Percentiles rank a stretch among this genome's conserved stretches.
phyloP scores from a whole-genome alignment of 1,140 invertebrate genomes.

The Rhyacophila brunnea region DNA sequence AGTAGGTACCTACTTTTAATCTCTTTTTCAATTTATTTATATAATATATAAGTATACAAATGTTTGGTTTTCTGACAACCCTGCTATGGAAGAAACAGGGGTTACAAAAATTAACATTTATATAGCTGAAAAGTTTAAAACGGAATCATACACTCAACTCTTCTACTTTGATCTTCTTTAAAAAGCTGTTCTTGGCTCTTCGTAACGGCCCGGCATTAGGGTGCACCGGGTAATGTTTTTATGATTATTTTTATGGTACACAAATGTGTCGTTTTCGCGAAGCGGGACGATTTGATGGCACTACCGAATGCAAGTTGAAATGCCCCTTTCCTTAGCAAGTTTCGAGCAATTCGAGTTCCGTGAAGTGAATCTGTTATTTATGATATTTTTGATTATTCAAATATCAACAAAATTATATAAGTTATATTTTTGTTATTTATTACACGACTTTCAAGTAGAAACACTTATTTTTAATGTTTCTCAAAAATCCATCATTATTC shows the following conservation, averaged over 20 bases:
- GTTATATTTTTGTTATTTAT: too few relatives aligned
- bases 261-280: constrained; percentile 30
- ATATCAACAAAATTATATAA: too few relatives aligned
- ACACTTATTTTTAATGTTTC: too few relatives aligned
- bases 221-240: constrained; percentile 32
- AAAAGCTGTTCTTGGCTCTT: constrained; percentile 17
- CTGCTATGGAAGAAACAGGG: constrained; percentile 2
- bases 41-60: too few relatives aligned
- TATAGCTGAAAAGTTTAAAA: constrained; percentile 27
- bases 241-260: constrained; percentile 37
- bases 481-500: too few relatives aligned
- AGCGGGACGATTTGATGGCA: constrained; percentile 12
- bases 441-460: too few relatives aligned
- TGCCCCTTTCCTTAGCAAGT: too few relatives aligned
- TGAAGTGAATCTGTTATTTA: too few relatives aligned
- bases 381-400: too few relatives aligned
- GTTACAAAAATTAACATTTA: constrained; percentile 23
- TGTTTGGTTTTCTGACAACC: neutral
- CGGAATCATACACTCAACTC: constrained; percentile 28
- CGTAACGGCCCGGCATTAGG: constrained; percentile 4
- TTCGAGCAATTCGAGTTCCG: too few relatives aligned
- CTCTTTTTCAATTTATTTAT: too few relatives aligned
- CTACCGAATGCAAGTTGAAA: constrained; percentile 1
- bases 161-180: constrained; percentile 30
- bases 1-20: too few relatives aligned